Evolutionary conservation across 2,888 invertebrate species (phyloP).

Genomic region (Pachydiplax longipennis): DNA sequence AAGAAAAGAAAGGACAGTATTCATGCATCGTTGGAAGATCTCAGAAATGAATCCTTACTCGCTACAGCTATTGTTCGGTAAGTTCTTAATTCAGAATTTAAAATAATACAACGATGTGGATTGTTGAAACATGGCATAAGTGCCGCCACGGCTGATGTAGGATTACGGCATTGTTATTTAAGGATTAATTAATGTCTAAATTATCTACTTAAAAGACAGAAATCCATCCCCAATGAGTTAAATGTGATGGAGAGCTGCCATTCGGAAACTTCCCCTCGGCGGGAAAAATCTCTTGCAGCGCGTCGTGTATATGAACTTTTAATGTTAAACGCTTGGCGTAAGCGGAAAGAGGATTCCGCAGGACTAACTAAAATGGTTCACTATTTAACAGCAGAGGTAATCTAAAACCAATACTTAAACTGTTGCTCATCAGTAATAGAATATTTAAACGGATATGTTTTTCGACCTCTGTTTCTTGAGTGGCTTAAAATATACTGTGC

Average conservation of each 20-base stretch:
- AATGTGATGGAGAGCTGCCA: not conserved
- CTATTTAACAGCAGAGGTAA: not conserved
- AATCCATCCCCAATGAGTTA: not conserved
- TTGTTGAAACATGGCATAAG: not conserved
- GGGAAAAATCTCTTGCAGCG: slow-evolving; percentile 57
- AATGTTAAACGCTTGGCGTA: slow-evolving; percentile 65
- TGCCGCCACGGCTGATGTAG: no score
- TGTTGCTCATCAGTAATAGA: not conserved
- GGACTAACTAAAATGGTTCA: slow-evolving; percentile 55
- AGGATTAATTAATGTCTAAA: not conserved
- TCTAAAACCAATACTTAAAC: not conserved
- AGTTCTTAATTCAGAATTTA: not conserved
- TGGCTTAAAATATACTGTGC: not conserved
- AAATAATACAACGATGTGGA: not conserved
- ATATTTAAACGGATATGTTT: no score
- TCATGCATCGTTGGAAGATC: not conserved
- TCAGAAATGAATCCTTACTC: not conserved
- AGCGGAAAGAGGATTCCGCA: slow-evolving; percentile 62
- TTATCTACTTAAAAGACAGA: not conserved
- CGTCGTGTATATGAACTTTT: slow-evolving; percentile 62
- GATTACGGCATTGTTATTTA: no score
- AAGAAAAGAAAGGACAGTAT: not conserved
- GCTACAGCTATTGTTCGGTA: not conserved
- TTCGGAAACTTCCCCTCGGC: not conserved
- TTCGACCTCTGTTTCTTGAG: not conserved